Evolutionary conservation across 2,113 vertebrate genomes (phyloP), one percentile per base, ranked within the genome.

Genomic region (Phaetusa simplex): DNA sequence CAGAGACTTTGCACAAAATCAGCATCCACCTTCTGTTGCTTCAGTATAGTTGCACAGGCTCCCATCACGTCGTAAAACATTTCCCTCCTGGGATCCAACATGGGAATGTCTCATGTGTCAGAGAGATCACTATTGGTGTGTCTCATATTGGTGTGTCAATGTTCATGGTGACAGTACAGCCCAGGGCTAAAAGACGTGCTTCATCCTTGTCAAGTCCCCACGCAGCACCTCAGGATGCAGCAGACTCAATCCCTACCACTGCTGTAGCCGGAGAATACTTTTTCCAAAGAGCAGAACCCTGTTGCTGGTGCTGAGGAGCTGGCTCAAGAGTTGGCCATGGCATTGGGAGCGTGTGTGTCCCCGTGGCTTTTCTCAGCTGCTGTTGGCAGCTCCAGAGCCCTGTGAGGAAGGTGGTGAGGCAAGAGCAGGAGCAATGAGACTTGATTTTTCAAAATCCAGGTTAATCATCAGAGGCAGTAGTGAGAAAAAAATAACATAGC

Each of bases 341-440:
- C 15, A 38, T 3, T 67, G 34, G 36, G 27, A 92, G 21, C 1
- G 0, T 5, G 4, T 18, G 11, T 9, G 4, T 20, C 18, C 20
- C 29, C 0, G 1, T 20, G 30, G 26, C 16, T 92, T 22, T 42
- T 50, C 59, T 82, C 59, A 77, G 61, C 52, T 76, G n/a, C 47
- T 22, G 36, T 34, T 27, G 71, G 59, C 27, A 86, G 30, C 53
- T 42, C 49, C 74, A 86, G 36, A 64, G 45, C 14, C 64, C 18
- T 34, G 3, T n/a, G 36, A 62, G 12, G 42, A 69, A 27, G 27
- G 22, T 49, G 42, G 23, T 29, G 38, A 72, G 34, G 27, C 27
- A 82, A 45, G 5, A 92, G 55, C 62, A 88, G 49, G 34, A 96
- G 29, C 43, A 94, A n/a, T 0, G 2, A 34, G 21, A 34, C 15